Evolutionary conservation across 2,113 vertebrate genomes (phyloP).

Genomic region (Melospiza georgiana): DNA sequence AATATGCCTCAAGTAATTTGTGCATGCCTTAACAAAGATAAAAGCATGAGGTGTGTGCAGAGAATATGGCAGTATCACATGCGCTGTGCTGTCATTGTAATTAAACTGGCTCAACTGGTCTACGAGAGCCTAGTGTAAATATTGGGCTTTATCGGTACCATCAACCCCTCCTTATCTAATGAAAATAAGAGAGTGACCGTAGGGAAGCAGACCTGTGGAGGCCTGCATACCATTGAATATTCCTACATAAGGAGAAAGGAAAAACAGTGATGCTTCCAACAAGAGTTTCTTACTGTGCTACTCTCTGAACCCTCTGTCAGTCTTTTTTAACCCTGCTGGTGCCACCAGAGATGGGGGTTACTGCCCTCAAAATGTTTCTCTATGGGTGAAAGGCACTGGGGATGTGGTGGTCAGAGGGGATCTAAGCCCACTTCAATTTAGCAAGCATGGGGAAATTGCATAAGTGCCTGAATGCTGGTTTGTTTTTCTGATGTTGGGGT

Average conservation of each 20-base stretch:
- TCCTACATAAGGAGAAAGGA: neutral
- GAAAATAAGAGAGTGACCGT: neutral
- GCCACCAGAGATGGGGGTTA: neutral
- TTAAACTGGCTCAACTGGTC: neutral
- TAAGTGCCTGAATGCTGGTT: neutral
- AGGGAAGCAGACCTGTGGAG: neutral
- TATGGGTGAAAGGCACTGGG: rapidly evolving
- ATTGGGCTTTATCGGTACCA: neutral
- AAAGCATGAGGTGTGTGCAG: neutral
- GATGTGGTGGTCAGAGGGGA: neutral
- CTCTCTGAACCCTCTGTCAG: neutral
- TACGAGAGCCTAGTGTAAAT: neutral
- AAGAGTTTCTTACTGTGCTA: neutral
- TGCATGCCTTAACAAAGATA: neutral
- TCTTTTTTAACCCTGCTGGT: neutral
- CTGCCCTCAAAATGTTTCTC: neutral
- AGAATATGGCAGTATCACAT: neutral
- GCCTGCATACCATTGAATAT: neutral
- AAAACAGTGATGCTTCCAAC: neutral
- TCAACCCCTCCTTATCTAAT: neutral
- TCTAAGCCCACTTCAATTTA: neutral
- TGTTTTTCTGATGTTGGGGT: neutral
- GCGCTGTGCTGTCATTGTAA: neutral
- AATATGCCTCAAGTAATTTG: neutral
- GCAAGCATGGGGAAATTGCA: neutral